Percentiles rank a stretch among this genome's conserved stretches.
Evolutionary conservation across 2,797 vertebrate species (phyloP).

Genomic region (Bovichtus variegatus): DNA sequence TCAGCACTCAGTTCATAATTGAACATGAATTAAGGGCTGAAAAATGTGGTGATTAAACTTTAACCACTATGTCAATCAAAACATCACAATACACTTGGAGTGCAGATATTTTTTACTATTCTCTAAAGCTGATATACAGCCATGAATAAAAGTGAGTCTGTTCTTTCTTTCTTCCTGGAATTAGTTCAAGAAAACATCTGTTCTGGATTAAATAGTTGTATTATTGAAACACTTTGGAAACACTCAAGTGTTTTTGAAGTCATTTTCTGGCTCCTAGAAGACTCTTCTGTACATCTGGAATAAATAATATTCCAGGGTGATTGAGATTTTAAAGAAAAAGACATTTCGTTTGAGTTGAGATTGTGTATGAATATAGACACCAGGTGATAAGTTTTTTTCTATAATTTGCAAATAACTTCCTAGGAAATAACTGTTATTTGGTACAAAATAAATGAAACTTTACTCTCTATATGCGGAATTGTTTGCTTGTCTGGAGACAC

Average conservation of each 20-base stretch:
- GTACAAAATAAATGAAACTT: background rate
- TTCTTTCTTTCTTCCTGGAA: background rate
- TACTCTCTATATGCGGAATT: background rate
- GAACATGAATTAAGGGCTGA: background rate
- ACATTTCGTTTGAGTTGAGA: background rate
- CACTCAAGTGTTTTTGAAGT: background rate
- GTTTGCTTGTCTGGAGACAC: background rate
- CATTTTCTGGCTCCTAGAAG: background rate
- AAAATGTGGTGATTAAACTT: background rate
- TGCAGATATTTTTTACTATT: background rate
- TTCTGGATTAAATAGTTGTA: too few species aligned
- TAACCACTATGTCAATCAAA: background rate
- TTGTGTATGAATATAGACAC: too few species aligned
- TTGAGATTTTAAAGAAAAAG: background rate
- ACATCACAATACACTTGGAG: background rate
- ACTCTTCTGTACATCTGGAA: slow-evolving; percentile 6
- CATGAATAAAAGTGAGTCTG: background rate
- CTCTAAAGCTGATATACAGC: background rate
- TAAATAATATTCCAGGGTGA: background rate
- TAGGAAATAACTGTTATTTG: background rate
- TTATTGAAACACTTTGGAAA: background rate
- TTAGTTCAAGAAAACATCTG: background rate
- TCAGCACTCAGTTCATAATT: too few species aligned
- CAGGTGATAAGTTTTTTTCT: too few species aligned
- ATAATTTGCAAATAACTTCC: background rate